A percentile compares a stretch with the other conserved stretches of the same genome.
Conservation (phyloP, 2,888 invertebrate species). For the Xestia sexstrigata region DNA sequence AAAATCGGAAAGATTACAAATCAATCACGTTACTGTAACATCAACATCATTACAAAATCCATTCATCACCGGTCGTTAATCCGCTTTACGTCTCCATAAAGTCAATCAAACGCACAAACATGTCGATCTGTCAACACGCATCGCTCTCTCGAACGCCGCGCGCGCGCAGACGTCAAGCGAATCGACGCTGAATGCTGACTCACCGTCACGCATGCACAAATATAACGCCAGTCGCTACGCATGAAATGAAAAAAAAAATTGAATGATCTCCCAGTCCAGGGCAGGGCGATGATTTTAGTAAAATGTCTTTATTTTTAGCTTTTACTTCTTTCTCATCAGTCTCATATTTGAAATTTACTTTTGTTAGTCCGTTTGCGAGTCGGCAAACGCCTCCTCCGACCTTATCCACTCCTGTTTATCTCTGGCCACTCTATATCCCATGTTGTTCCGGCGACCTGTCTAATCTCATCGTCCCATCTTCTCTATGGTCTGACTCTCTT, state of each 20-base stretch:
- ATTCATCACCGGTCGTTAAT: conserved; percentile 50
- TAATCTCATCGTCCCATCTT: background rate
- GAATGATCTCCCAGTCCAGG: background rate
- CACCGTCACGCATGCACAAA: conserved; percentile 19
- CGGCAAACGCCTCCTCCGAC: background rate
- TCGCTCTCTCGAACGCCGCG: conserved; percentile 25
- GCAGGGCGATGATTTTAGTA: background rate
- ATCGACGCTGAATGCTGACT: conserved; percentile 28
- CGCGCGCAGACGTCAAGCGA: conserved; percentile 25
- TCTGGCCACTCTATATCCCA: background rate
- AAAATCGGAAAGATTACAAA: conserved; percentile 1
- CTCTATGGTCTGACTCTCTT: background rate
- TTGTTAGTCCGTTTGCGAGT: background rate
- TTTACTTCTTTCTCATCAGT: background rate
- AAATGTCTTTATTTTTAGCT: background rate
- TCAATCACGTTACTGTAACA: conserved; percentile 14
- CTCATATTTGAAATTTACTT: background rate
- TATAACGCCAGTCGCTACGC: background rate
- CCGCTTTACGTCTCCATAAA: conserved; percentile 43
- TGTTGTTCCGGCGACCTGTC: background rate
- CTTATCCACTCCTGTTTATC: background rate
- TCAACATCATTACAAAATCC: conserved; percentile 19
- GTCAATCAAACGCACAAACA: conserved; percentile 47
- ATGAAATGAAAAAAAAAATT: conserved; percentile 1
- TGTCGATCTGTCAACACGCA: conserved; percentile 43